A percentile compares a stretch with the other conserved stretches of the same genome.
Evolutionary conservation across 2,797 vertebrate species (phyloP).

Genomic region (Anguilla megastoma): DNA sequence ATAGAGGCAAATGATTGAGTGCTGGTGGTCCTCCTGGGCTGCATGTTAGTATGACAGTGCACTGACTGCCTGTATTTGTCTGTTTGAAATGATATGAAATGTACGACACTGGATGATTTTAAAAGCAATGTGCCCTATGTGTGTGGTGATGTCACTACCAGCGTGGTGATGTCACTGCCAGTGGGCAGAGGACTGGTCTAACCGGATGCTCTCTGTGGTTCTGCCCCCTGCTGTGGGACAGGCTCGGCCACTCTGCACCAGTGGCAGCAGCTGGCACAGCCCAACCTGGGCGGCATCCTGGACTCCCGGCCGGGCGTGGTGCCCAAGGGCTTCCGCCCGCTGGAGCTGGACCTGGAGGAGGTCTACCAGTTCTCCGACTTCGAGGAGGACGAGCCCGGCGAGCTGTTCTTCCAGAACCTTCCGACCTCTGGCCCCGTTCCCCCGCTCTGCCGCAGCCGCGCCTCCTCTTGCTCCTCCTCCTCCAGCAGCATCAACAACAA

Average conservation of each 20-base stretch:
- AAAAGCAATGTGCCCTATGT: not conserved
- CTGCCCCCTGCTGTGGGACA: constrained; percentile 53
- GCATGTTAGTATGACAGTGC: not conserved
- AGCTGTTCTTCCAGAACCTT: constrained; percentile 90
- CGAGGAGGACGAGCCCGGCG: constrained; percentile 95
- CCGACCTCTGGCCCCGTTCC: constrained; percentile 83
- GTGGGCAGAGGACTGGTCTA: not conserved
- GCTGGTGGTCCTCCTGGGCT: not conserved
- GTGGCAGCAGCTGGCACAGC: constrained; percentile 98
- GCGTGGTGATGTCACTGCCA: not conserved
- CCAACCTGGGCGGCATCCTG: constrained; percentile 93
- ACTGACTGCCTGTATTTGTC: not conserved
- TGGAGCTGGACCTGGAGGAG: constrained; percentile 92
- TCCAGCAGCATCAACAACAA: constrained; percentile 72
- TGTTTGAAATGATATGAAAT: not conserved
- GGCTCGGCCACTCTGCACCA: constrained; percentile 97
- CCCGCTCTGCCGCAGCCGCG: constrained; percentile 76
- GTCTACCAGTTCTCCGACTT: constrained; percentile 93
- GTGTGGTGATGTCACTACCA: not conserved
- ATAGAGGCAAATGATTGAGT: not conserved
- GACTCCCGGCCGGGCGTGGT: constrained; percentile 93
- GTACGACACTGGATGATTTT: not conserved
- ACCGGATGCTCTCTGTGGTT: not conserved
- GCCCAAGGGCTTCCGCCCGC: constrained; percentile 92
- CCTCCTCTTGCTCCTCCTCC: constrained; percentile 73